These are phyloP conservation scores for Eremobia ochroleuca DNA, from an alignment of 2,888 invertebrate species.

Conservation along the genomic window DNA sequence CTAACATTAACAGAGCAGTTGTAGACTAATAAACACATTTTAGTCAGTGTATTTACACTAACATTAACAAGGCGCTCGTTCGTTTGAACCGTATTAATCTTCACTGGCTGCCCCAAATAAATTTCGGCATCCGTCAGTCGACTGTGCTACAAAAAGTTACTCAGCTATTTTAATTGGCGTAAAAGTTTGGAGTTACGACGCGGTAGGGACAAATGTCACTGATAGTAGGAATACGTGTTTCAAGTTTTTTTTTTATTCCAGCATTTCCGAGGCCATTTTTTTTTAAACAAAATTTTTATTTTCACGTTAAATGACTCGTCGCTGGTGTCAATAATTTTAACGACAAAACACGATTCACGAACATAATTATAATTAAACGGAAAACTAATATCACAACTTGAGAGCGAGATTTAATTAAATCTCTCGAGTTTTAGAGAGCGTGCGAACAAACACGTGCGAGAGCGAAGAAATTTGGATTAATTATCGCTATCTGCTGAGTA, in stretches of 20 bases:
- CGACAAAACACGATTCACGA: constrained; percentile 60
- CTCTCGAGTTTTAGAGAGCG: constrained; percentile 78
- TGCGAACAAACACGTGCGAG: constrained; percentile 80
- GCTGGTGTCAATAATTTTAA: constrained; percentile 50
- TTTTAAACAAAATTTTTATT: constrained; percentile 16
- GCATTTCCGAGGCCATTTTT: constrained; percentile 11
- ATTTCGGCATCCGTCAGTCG: constrained; percentile 83
- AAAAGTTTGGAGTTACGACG: constrained; percentile 81
- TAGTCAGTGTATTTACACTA: constrained; percentile 83
- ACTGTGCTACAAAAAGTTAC: constrained; percentile 84
- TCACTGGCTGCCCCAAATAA: constrained; percentile 84
- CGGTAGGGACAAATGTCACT: constrained; percentile 82
- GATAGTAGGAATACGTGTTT: constrained; percentile 74
- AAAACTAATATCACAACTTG: constrained; percentile 77
- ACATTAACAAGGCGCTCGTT: constrained; percentile 82
- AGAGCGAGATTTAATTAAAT: constrained; percentile 82
- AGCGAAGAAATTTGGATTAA: constrained; percentile 85
- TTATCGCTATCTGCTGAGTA: constrained; percentile 81
- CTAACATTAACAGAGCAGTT: constrained; percentile 77
- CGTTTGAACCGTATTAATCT: constrained; percentile 86
- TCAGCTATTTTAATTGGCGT: constrained; percentile 90
- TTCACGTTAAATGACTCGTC: constrained; percentile 17
- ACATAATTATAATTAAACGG: constrained; percentile 74
- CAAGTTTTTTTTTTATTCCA: constrained; percentile 56
- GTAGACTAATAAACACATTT: constrained; percentile 85